phyloP scores from a whole-genome alignment of 1,140 invertebrate genomes.

The Leptopilina clavipes region DNA sequence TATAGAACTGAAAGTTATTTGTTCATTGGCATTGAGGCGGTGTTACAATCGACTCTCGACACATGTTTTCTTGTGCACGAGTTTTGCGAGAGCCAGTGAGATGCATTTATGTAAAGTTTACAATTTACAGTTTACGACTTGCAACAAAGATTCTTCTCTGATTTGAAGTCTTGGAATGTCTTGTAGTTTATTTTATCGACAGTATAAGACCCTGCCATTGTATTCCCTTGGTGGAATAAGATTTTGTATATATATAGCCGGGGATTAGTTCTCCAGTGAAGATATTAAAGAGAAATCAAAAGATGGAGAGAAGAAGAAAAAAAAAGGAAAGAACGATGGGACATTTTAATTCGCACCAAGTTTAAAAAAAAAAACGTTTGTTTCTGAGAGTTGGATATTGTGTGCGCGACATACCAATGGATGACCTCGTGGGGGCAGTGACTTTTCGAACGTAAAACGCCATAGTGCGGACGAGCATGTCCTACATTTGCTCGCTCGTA shows the following conservation, averaged over 20 bases:
- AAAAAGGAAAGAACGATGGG: no score
- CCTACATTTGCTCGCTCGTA: slow-evolving; percentile 14
- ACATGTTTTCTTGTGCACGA: background rate
- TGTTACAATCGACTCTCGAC: slow-evolving; percentile 1
- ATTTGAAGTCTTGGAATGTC: slow-evolving; percentile 12
- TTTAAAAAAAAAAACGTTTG: background rate
- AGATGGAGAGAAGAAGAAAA: no score
- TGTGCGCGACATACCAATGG: slow-evolving; percentile 4
- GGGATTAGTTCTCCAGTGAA: no score
- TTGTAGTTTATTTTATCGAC: slow-evolving; percentile 9
- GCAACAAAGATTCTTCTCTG: slow-evolving; percentile 7
- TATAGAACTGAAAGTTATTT: background rate
- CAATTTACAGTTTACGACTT: slow-evolving; percentile 8
- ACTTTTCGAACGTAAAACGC: slow-evolving; percentile 19
- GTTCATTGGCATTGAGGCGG: background rate
- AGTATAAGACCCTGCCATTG: background rate
- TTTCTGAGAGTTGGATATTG: background rate
- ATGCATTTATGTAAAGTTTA: slow-evolving; percentile 20
- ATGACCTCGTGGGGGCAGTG: slow-evolving; percentile 10
- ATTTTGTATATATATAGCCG: no score
- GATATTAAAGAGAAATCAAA: no score
- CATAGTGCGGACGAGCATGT: slow-evolving; percentile 18
- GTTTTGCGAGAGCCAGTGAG: background rate
- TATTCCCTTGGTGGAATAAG: no score
- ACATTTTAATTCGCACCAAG: background rate